A percentile compares a stretch with the other conserved stretches of the same genome.
Conservation (phyloP, 2,113 vertebrate genomes). For the Coturnix japonica region DNA sequence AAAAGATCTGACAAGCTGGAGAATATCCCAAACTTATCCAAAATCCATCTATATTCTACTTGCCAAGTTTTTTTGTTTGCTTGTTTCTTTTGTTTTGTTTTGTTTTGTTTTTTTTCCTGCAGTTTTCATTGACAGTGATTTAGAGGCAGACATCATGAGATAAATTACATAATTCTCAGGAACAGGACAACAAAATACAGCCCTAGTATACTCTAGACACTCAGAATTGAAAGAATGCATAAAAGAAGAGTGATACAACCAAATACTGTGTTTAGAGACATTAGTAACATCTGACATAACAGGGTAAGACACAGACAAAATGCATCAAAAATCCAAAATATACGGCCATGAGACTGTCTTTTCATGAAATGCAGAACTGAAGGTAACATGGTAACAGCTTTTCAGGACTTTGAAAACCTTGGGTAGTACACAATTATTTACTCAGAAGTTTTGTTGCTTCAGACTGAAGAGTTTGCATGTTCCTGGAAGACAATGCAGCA, state of each 20-base stretch:
- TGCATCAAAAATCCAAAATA: rapidly evolving
- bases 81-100: too few relatives aligned
- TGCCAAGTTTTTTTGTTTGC: not conserved
- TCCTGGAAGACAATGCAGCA: not conserved
- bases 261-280: not conserved
- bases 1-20: not conserved
- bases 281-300: not conserved
- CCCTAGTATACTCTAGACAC: not conserved
- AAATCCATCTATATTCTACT: conserved; percentile 9
- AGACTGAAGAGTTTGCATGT: not conserved
- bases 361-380: not conserved
- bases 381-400: not conserved
- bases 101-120: not conserved
- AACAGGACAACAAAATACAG: conserved; percentile 2
- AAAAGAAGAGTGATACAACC: not conserved
- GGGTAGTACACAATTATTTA: not conserved
- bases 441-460: not conserved
- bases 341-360: not conserved
- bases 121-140: not conserved
- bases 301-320: not conserved
- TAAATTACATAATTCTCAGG: not conserved
- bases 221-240: not conserved
- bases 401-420: not conserved
- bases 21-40: conserved; percentile 13
- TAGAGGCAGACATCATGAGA: not conserved